Evolutionary conservation across 2,113 vertebrate species (phyloP).

Genomic region (Poecile atricapillus): DNA sequence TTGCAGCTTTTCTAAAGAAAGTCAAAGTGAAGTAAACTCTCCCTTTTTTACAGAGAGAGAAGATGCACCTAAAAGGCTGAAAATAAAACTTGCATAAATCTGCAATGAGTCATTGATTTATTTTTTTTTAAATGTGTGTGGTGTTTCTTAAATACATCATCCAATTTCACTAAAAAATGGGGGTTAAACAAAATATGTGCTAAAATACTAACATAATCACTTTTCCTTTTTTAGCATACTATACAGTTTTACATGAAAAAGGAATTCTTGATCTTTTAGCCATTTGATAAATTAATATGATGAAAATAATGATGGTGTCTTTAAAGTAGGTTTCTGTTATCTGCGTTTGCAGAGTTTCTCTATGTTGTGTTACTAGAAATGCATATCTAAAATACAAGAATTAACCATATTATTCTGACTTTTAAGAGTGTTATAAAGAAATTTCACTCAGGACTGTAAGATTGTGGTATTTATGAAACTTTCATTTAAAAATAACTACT

Average conservation of each 20-base stretch:
- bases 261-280: not conserved
- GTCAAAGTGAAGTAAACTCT: not conserved
- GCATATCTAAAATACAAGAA: not conserved
- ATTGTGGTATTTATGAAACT: not conserved
- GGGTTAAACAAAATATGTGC: not conserved
- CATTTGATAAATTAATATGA: not conserved
- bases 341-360: not conserved
- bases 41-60: not conserved
- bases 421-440: not conserved
- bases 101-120: not conserved
- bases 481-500: not conserved
- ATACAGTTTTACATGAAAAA: not conserved
- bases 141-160: not conserved
- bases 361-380: not conserved
- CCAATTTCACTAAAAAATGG: not conserved
- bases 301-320: not conserved
- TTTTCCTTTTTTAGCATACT: not conserved
- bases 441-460: not conserved
- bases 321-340: not conserved
- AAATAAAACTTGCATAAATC: not conserved
- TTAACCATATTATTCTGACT: not conserved
- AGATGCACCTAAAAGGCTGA: not conserved
- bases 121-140: not conserved
- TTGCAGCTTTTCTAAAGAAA: not conserved
- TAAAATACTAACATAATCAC: not conserved